phyloP scores from a whole-genome alignment of 2,113 vertebrate genomes.

The Antennarius striatus region DNA sequence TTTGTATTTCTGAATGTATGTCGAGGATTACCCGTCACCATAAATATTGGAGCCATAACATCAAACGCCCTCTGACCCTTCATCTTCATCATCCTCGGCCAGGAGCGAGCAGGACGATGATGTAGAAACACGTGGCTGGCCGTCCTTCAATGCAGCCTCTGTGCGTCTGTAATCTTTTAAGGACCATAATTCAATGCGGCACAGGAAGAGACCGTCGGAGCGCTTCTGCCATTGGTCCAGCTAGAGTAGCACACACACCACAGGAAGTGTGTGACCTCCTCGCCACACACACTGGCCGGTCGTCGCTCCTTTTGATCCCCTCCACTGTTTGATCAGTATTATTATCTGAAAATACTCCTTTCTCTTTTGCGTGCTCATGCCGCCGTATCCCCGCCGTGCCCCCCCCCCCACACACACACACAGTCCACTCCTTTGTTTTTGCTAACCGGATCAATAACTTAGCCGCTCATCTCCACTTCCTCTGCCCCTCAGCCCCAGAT shows the following conservation, averaged over 20 bases:
- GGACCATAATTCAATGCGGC: conserved; percentile 17
- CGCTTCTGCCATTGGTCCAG: conserved; percentile 1
- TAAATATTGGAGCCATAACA: no score
- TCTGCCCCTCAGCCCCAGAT: neutral
- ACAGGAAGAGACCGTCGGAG: conserved; percentile 34
- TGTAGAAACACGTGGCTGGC: neutral
- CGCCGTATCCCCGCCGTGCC: conserved; percentile 71
- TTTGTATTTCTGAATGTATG: no score
- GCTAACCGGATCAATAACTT: conserved; percentile 55
- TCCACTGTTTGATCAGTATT: conserved; percentile 69
- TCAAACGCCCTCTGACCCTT: no score
- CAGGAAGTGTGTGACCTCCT: conserved; percentile 46
- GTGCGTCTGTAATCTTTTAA: conserved; percentile 31
- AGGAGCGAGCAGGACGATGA: neutral
- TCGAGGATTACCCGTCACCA: no score
- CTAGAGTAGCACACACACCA: conserved; percentile 38
- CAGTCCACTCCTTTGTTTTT: conserved; percentile 77
- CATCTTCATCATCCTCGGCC: no score
- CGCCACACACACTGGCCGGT: conserved; percentile 58
- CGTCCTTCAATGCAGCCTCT: conserved; percentile 27
- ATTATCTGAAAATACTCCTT: conserved; percentile 65
- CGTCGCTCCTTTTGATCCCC: conserved; percentile 64
- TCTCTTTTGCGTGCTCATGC: conserved; percentile 61
- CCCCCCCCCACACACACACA: neutral
- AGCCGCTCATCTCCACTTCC: conserved; percentile 41